Evolutionary conservation across 1,140 invertebrate species (phyloP).

Genomic region (Trichonephila clavata): DNA sequence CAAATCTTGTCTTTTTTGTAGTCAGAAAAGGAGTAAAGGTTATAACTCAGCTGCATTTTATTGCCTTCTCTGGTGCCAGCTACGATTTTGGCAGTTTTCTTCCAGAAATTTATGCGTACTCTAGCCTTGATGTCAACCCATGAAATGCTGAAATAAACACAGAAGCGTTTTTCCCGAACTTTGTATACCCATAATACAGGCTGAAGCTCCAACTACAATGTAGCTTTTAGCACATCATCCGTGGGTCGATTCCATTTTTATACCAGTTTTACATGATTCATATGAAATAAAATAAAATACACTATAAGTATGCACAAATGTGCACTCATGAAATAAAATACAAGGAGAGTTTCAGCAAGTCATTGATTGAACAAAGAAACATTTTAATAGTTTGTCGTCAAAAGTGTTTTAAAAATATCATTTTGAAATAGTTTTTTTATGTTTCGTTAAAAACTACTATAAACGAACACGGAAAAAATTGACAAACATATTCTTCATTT

Average conservation of each 20-base stretch:
- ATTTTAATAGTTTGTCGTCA: no score
- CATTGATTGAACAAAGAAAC: no score
- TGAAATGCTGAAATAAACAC: conserved; percentile 37
- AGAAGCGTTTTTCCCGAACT: neutral
- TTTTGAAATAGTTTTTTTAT: no score
- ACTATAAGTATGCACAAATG: no score
- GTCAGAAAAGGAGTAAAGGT: neutral
- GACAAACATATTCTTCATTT: no score
- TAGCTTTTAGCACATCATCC: neutral
- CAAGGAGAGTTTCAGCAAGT: no score
- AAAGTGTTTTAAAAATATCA: no score
- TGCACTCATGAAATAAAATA: no score
- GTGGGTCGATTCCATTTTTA: neutral
- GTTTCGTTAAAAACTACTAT: no score
- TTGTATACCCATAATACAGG: neutral
- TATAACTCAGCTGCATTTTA: conserved; percentile 52
- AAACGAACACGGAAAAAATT: no score
- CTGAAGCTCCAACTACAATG: neutral
- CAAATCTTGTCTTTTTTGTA: neutral
- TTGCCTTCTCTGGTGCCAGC: conserved; percentile 7
- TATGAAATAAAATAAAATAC: no score
- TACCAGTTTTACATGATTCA: neutral
- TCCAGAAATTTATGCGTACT: conserved; percentile 10
- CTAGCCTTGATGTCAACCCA: neutral
- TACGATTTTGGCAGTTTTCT: conserved; percentile 36